phyloP scores from a whole-genome alignment of 2,888 invertebrate genomes.

The Deilephila elpenor region DNA sequence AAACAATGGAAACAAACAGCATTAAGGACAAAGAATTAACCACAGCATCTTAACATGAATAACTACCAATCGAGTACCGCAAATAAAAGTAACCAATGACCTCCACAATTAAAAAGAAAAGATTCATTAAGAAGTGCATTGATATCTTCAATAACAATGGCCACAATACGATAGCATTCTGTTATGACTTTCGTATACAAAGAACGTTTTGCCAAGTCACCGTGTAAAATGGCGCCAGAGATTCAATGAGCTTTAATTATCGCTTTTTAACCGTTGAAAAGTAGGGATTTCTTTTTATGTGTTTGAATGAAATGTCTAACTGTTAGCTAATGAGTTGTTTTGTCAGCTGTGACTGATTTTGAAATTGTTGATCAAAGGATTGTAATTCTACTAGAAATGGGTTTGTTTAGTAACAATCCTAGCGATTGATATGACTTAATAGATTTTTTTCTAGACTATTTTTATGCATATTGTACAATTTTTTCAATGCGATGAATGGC shows the following conservation, averaged over 20 bases:
- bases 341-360: background rate
- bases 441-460: too few relatives aligned
- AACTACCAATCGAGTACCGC: background rate
- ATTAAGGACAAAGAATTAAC: too few relatives aligned
- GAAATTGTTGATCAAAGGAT: background rate
- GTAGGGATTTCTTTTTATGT: constrained; percentile 9
- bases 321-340: constrained; percentile 11
- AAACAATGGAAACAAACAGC: too few relatives aligned
- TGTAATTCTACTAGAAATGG: background rate
- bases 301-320: background rate
- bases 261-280: constrained; percentile 8
- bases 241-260: constrained; percentile 33
- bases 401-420: too few relatives aligned
- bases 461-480: too few relatives aligned
- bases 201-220: constrained; percentile 30
- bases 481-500: too few relatives aligned
- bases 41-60: background rate
- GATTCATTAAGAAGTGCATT: constrained; percentile 29
- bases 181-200: constrained; percentile 28
- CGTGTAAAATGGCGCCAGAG: constrained; percentile 24
- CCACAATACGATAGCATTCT: constrained; percentile 28
- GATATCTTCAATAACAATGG: constrained; percentile 30
- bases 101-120: constrained; percentile 17
- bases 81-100: background rate
- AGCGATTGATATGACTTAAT: too few relatives aligned